Evolutionary conservation across 2,797 vertebrate species (phyloP).

Genomic region (Typhlichthys subterraneus): DNA sequence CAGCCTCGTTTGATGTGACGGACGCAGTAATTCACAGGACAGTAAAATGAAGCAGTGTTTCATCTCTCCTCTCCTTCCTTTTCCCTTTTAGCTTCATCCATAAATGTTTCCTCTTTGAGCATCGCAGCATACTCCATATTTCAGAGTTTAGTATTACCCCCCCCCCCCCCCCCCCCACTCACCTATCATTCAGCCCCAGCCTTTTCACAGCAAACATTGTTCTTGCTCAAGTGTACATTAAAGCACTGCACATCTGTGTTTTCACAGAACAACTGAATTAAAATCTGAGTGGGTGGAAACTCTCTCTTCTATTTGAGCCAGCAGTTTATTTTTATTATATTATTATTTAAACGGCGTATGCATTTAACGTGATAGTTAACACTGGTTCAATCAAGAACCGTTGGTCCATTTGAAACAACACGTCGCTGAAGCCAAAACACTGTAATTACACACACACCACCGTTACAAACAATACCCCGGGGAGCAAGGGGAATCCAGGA

Average conservation of each 20-base stretch:
- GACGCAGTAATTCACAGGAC: constrained; percentile 54
- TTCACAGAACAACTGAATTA: too few species aligned
- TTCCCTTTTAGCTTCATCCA: constrained; percentile 44
- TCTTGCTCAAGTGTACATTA: too few species aligned
- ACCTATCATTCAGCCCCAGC: too few species aligned
- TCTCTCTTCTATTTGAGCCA: too few species aligned
- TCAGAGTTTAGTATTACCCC: constrained; percentile 19
- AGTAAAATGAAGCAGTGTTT: constrained; percentile 56
- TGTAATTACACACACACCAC: constrained; percentile 50
- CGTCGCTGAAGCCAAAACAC: constrained; percentile 47
- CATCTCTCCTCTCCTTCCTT: constrained; percentile 34
- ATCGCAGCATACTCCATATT: constrained; percentile 8
- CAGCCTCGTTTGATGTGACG: constrained; percentile 61
- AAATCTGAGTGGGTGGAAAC: too few species aligned
- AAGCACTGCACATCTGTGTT: too few species aligned
- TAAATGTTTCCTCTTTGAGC: constrained; percentile 30
- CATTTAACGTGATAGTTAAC: background rate
- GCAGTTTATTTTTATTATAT: too few species aligned
- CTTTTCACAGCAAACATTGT: background rate
- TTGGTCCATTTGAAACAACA: constrained; percentile 68
- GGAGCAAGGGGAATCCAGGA: constrained; percentile 44
- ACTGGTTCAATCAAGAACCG: constrained; percentile 29
- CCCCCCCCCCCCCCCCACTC: background rate
- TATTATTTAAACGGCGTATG: background rate
- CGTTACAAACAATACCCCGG: constrained; percentile 70